Conservation (phyloP, 1,140 invertebrate genomes). For the Euura lappo region DNA sequence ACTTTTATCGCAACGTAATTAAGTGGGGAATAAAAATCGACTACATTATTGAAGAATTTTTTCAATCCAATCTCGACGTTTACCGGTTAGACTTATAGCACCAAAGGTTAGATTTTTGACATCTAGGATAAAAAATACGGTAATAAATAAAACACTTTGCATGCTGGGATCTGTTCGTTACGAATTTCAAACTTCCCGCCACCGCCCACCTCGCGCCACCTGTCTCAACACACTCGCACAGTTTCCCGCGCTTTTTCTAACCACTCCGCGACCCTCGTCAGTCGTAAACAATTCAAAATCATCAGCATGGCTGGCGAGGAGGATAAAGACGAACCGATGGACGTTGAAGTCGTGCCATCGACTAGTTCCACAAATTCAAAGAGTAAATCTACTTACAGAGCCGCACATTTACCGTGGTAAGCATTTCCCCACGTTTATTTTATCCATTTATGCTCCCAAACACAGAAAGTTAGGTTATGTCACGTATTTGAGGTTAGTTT, state of each 20-base stretch:
- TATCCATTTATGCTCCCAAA: background rate
- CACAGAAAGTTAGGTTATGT: background rate
- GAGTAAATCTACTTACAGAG: conserved; percentile 30
- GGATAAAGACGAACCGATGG: conserved; percentile 35
- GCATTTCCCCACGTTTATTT: conserved; percentile 2
- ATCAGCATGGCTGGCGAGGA: conserved; percentile 36
- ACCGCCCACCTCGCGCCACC: background rate
- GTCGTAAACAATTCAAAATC: background rate
- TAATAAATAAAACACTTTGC: conserved; percentile 4
- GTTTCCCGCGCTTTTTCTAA: background rate
- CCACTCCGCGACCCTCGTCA: conserved; percentile 12
- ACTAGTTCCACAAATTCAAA: conserved; percentile 28
- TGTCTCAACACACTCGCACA: background rate
- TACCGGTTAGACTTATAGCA: background rate
- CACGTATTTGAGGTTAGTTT: background rate
- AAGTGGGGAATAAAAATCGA: background rate
- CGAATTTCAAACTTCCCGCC: background rate
- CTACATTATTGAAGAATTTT: background rate
- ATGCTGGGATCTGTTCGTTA: too few relatives aligned
- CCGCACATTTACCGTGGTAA: conserved; percentile 46
- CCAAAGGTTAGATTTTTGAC: background rate
- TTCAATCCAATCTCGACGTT: background rate
- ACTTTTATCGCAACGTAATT: background rate
- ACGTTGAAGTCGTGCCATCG: conserved; percentile 40
- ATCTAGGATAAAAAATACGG: background rate